Evolutionary conservation across 2,888 invertebrate genomes (phyloP).

Genomic region (Rhorus exstirpatorius): DNA sequence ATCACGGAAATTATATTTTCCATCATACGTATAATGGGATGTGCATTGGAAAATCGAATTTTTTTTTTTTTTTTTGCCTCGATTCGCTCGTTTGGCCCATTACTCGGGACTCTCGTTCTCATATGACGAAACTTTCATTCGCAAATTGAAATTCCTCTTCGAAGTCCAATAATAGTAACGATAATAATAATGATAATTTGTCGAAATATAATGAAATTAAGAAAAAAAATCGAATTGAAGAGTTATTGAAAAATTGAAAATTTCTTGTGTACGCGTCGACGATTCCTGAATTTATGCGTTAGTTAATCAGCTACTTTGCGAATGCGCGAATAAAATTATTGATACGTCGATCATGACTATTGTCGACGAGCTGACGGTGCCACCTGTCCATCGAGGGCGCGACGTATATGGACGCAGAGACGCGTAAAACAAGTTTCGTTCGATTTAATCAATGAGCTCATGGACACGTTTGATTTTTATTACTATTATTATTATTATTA

Average conservation of each 20-base stretch:
- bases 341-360: slow-evolving; percentile 58
- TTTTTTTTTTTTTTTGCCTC: slow-evolving; percentile 22
- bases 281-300: not conserved
- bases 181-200: too few relatives aligned
- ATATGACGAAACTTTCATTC: not conserved
- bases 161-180: too few relatives aligned
- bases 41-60: slow-evolving; percentile 36
- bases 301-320: not conserved
- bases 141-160: too few relatives aligned
- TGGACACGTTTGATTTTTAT: slow-evolving; percentile 24
- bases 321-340: slow-evolving; percentile 30
- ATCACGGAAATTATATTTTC: slow-evolving; percentile 66
- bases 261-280: too few relatives aligned
- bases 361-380: slow-evolving; percentile 29
- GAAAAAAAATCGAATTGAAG: too few relatives aligned
- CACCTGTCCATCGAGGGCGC: slow-evolving; percentile 52
- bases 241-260: too few relatives aligned
- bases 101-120: not conserved
- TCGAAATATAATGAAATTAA: too few relatives aligned
- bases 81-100: not conserved
- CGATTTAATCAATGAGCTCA: slow-evolving; percentile 47
- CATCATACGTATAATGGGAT: slow-evolving; percentile 46
- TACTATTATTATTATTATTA: slow-evolving; percentile 1
- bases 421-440: slow-evolving; percentile 50
- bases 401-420: slow-evolving; percentile 46